Percentiles rank a stretch among this genome's conserved stretches.
These are phyloP conservation scores for Periophthalmus modestus DNA, from an alignment of 2,113 vertebrate genomes.

Conservation along the genomic window DNA sequence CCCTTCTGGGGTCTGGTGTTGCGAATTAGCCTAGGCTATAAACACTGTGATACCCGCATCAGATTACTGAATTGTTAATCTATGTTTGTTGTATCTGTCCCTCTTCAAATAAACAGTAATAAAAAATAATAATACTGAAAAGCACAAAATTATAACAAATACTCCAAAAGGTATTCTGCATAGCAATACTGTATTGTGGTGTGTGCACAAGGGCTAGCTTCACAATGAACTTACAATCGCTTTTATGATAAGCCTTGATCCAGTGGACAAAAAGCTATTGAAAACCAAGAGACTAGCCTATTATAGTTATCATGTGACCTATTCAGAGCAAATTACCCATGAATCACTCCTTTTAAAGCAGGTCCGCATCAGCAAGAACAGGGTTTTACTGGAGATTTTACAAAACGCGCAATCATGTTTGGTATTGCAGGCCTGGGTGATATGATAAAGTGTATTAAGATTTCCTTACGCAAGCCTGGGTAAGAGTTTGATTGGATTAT, in stretches of 20 bases:
- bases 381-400: not conserved
- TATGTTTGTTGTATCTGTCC: too few relatives aligned
- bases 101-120: too few relatives aligned
- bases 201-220: not conserved
- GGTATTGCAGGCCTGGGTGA: too few relatives aligned
- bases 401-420: not conserved
- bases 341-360: conserved; percentile 19
- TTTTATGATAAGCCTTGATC: conserved; percentile 24
- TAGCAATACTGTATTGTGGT: not conserved
- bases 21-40: too few relatives aligned
- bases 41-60: too few relatives aligned
- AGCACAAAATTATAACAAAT: not conserved
- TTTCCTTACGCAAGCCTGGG: too few relatives aligned
- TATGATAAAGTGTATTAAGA: too few relatives aligned
- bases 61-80: too few relatives aligned
- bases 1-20: too few relatives aligned
- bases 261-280: conserved; percentile 13
- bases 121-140: not conserved
- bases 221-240: conserved; percentile 24
- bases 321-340: conserved; percentile 15
- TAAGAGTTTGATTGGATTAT: too few relatives aligned
- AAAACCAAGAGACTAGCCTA: conserved; percentile 20
- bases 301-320: conserved; percentile 21
- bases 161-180: not conserved
- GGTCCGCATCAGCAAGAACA: not conserved